Evolutionary conservation across 2,888 invertebrate species (phyloP).

Genomic region (Dorcus parallelipipedus): DNA sequence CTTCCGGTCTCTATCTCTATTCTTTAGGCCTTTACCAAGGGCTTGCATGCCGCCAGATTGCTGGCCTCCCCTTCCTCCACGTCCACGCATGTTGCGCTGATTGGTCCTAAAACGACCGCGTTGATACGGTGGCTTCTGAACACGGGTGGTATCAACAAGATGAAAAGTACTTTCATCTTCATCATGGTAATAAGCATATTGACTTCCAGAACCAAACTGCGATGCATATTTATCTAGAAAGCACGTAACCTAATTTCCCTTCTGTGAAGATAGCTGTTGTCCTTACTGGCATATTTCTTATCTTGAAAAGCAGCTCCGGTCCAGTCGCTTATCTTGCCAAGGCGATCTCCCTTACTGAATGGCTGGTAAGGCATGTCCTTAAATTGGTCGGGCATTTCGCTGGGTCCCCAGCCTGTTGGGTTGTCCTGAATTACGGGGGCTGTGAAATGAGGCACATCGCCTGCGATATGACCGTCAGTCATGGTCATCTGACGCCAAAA

Average conservation of each 20-base stretch:
- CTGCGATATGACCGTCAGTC: slow-evolving; percentile 46
- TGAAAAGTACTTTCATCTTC: slow-evolving; percentile 99
- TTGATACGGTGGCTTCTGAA: slow-evolving; percentile 89
- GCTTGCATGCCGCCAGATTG: slow-evolving; percentile 76
- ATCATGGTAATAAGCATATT: slow-evolving; percentile 98
- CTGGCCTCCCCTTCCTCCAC: slow-evolving; percentile 64
- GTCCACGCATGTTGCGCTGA: slow-evolving; percentile 67
- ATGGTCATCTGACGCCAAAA: slow-evolving; percentile 28
- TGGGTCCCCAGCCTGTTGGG: slow-evolving; percentile 95
- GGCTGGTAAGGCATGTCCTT: slow-evolving; percentile 98
- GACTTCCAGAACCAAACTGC: slow-evolving; percentile 87
- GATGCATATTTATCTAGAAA: slow-evolving; percentile 81
- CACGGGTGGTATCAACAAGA: slow-evolving; percentile 89
- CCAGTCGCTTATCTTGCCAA: slow-evolving; percentile 99
- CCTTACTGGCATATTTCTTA: slow-evolving; percentile 86
- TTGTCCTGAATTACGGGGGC: slow-evolving; percentile 73
- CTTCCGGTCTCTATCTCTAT: slow-evolving; percentile 71
- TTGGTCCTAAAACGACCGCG: slow-evolving; percentile 84
- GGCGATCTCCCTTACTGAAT: slow-evolving; percentile 96
- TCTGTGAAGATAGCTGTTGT: background rate
- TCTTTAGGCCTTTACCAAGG: slow-evolving; percentile 77
- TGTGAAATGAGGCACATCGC: slow-evolving; percentile 63
- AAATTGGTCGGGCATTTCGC: slow-evolving; percentile 89
- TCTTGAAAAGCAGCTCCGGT: slow-evolving; percentile 90
- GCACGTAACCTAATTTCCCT: background rate